Evolutionary conservation across 1,140 invertebrate genomes (phyloP), one percentile per base, ranked within the genome.

Genomic region (Thaumetopoea pityocampa): DNA sequence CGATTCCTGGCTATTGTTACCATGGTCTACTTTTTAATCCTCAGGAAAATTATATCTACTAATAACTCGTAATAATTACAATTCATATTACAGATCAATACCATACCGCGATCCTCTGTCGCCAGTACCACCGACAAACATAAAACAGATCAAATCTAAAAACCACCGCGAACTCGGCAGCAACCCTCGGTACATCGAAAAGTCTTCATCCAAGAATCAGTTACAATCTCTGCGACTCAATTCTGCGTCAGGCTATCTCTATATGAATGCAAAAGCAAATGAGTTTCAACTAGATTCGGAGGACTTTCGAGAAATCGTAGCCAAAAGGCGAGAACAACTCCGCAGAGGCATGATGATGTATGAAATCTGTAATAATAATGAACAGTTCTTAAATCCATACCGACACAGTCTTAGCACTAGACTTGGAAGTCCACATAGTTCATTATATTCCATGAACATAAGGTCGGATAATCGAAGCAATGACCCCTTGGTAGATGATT

Each of bases 231-330:
- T 86, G 0, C 48, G 85, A 4, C 67, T 86, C 0, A 85, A 85
- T 32, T 86, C 85, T 0, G 85, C 85, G 0, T 86, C 85, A 0
- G 85, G 85, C 0, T 85, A 85, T 42, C 50, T 86, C 0, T 85
- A 85, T 19, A 86, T 86, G 85, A 86, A 85, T 56, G 85, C 85
- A 0, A 79, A 67, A 17, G 65, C 69, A 4, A 81, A 84, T 42
- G 83, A 85, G 9, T 86, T 86, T 50, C 76, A 83, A 55, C 50
- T 86, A 38, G 80, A 85, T 4, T 69, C 81, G 0, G 80, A 85
- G 18, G 85, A 86, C 18, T 83, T 85, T 33, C 65, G 73, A 30
- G 81, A 85, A 29, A 73, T 85, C 15, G 78, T 85, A 0, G 67
- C 77, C 3, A 85, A 84, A 23, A 46, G 85, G 47, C 64, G 82